Conservation (phyloP, 2,113 vertebrate species). For the Mungos mungo region DNA sequence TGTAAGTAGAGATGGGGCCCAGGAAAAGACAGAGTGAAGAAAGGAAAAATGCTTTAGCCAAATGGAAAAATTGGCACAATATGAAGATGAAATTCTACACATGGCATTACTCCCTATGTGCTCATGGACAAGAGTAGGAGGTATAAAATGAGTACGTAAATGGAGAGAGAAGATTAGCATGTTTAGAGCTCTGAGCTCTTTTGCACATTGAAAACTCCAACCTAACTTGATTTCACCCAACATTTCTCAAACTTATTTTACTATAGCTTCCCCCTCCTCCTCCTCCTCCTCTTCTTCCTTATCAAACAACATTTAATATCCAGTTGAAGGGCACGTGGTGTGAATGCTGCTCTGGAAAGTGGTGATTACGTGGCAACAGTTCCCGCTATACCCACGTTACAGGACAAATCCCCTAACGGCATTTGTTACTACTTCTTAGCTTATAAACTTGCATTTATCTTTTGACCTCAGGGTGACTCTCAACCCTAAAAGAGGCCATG, state of each 20-base stretch:
- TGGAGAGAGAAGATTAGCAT: background rate
- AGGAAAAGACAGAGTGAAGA: background rate
- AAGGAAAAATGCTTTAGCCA: background rate
- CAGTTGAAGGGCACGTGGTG: background rate
- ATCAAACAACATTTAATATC: background rate
- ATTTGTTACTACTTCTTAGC: background rate
- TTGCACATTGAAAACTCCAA: background rate
- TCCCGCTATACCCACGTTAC: too few species aligned
- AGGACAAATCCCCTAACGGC: background rate
- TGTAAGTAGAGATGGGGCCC: background rate
- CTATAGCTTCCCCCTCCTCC: background rate
- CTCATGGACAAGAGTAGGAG: background rate
- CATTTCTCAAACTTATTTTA: background rate
- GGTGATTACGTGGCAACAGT: too few species aligned
- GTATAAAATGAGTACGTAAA: background rate
- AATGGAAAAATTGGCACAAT: background rate
- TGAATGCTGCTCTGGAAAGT: background rate
- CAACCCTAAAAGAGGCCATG: background rate
- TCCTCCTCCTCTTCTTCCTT: too few species aligned
- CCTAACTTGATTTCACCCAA: background rate
- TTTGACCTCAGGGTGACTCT: background rate
- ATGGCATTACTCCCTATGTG: background rate
- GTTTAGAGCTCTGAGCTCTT: background rate
- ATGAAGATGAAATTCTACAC: background rate
- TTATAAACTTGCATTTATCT: background rate